Base-by-base conservation (phyloP, 2,113 vertebrate species). In the Amia ocellicauda region DNA sequence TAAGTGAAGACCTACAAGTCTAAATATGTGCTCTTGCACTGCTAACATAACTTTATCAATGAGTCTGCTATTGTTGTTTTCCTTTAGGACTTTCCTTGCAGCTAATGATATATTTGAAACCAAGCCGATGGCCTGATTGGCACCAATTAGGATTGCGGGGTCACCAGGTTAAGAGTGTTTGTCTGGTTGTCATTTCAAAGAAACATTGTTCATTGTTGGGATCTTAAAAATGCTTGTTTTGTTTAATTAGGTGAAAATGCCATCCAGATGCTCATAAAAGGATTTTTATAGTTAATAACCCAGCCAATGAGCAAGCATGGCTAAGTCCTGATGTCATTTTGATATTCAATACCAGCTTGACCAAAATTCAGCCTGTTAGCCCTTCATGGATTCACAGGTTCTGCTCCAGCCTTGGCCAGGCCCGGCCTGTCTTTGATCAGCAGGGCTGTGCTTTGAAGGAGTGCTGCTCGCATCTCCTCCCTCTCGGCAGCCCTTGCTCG, bases 211-310 rank as follows among this genome's bases (percentile, higher is more conserved):
- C 82, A 85, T 85, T 87, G 81, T 90, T 88, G 85, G 86, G 83
- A 82, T 82, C 80, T 85, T 85, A 77, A 80, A 80, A 83, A 84
- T 62, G 82, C 74, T 83, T 89, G 89, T 88, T 90, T 87, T 89
- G 86, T 84, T 84, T 86, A 89, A 89, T 89, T 89, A 86, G 87
- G 89, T 91, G 90, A 88, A 90, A 94, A 93, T 89, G 83, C 69
- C 69, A 79, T 83, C 89, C 92, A 94, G 90, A 93, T 93, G 90
- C 86, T 86, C 86, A 80, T 71, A 75, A 86, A 88, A 72, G 69
- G 70, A 77, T 90, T 89, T 78, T 78, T 92, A 86, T 87, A 84
- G 88, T 79, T 76, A 86, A 85, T 88, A 82, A 70, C 72, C 64
- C 82, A 76, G 79, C 86, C 88, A 87, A 86, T 88, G 82, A 84